Base-by-base conservation (phyloP, 2,113 vertebrate genomes). In the Numenius arquata region DNA sequence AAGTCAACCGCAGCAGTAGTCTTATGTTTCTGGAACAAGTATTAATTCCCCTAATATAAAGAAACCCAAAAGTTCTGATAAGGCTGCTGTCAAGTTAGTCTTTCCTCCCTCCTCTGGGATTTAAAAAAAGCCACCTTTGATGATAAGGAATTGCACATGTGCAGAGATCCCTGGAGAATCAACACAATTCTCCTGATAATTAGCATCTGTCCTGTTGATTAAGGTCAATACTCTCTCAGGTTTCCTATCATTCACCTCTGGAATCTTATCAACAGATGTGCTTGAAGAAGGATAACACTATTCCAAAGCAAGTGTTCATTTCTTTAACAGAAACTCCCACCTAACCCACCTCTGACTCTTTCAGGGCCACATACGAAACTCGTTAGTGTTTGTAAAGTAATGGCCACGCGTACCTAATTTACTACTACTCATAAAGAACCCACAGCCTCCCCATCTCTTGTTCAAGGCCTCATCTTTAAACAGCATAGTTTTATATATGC, bases 401-500 rank as follows among this genome's bases (percentile, higher is more conserved):
- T 1, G 7, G 55, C n/a, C 90, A 36, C 11, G 0, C 3, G 4
- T 0, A 10, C 16, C 4, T 3, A 3, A 18, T 15, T 52, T 17
- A 16, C 6, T 25, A 6, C 25, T 21, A 36, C 1, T 15, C 59
- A 14, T 17, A 6, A 47, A 32, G 66, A 56, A 85, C 19, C 21
- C 62, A 29, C 23, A 58, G 59, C 19, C 48, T 34, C 41, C 38
- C 22, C 34, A 7, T 0, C 19, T 25, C 48, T 7, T 4, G 4
- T 1, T 19, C 26, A 21, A 47, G 65, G 52, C 34, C 58, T 26
- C 55, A 12, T 25, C 66, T 82, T 70, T 14, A 27, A 47, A 15
- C 9, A 12, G 45, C 4, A 0, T 2, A 13, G 9, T 68, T 55
- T 36, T 3, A 8, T 2, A 17, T 0, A 7, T 2, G 0, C 26